Percentiles rank a stretch among this genome's conserved stretches.
Conservation (phyloP, 2,888 invertebrate species). For the Priocnemis perturbator region DNA sequence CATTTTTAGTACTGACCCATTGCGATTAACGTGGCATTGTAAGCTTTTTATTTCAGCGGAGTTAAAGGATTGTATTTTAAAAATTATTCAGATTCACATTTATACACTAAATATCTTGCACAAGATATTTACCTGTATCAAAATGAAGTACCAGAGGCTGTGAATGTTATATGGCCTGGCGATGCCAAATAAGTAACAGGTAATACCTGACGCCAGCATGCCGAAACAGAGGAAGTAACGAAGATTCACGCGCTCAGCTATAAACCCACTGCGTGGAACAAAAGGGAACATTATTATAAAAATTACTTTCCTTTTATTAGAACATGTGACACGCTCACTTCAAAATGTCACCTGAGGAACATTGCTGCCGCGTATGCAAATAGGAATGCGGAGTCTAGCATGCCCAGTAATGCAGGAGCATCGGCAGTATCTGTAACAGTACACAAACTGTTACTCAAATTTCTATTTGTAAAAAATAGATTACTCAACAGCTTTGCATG, state of each 20-base stretch:
- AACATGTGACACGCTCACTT: slow-evolving; percentile 34
- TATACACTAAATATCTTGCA: too few species aligned
- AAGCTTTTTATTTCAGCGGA: too few species aligned
- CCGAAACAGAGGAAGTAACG: slow-evolving; percentile 93
- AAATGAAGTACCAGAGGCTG: slow-evolving; percentile 86
- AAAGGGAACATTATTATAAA: slow-evolving; percentile 37
- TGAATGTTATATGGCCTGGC: slow-evolving; percentile 90
- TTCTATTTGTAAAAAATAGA: not conserved
- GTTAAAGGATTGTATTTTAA: too few species aligned
- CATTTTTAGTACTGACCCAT: too few species aligned
- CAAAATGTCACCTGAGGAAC: slow-evolving; percentile 82
- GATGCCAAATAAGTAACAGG: slow-evolving; percentile 91
- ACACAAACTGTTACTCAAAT: slow-evolving; percentile 22
- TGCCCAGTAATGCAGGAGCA: slow-evolving; percentile 87
- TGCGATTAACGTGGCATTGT: too few species aligned
- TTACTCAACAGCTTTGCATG: not conserved
- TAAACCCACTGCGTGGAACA: slow-evolving; percentile 82
- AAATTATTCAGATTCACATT: too few species aligned
- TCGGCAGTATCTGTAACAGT: slow-evolving; percentile 79
- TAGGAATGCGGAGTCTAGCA: slow-evolving; percentile 92
- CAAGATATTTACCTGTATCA: slow-evolving; percentile 83
- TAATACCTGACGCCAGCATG: slow-evolving; percentile 91
- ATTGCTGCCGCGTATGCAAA: slow-evolving; percentile 95
- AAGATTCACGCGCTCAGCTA: slow-evolving; percentile 94
- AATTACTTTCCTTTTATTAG: slow-evolving; percentile 19